Evolutionary conservation across 2,888 invertebrate species (phyloP), one percentile per base, ranked within the genome.

Genomic region (Venustoraphidia nigricollis): DNA sequence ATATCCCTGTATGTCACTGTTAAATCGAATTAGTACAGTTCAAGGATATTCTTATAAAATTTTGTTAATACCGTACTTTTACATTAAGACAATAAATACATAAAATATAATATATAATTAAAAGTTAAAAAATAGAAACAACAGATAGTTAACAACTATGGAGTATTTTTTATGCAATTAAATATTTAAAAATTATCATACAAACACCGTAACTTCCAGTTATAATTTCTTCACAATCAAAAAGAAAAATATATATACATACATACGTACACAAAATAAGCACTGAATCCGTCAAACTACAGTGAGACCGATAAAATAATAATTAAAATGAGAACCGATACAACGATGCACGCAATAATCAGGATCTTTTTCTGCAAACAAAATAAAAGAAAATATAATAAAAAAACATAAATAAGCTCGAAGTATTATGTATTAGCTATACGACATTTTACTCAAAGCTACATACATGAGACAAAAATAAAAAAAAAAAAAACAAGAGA

Each of bases 361-460:
- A 84, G 79, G 79, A 87, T 82, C 79, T 83, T 81, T 84, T 86
- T 87, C 86, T 87, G 85, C 66, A 79, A 83, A 72, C 70, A 73
- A 66, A 78, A 73, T 71, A 65, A 69, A 68, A 63, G 71, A 70
- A 67, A 27, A 27, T 27, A 27, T 27, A 27, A 27, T 27, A 41
- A 48, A 52, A 56, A 50, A 60, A 60, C 60, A 58, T 59, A 61
- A 60, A 62, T 58, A 58, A 62, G 61, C 62, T 60, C 62, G 61
- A 60, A 17, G 17, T 17, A 17, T 17, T 55, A 60, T 58, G 59
- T 54, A 60, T 55, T 60, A 60, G 56, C 51, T 51, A 37, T 39
- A 48, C 38, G 46, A 46, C 37, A 36, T 38, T 46, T 27, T 27
- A 27, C 27, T 27, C 27, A 27, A 51, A 54, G 54, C 44, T 45